phyloP scores from a whole-genome alignment of 30 jellyfish, hydroid and myxozoan species.

The Phacellophora camtschatica region DNA sequence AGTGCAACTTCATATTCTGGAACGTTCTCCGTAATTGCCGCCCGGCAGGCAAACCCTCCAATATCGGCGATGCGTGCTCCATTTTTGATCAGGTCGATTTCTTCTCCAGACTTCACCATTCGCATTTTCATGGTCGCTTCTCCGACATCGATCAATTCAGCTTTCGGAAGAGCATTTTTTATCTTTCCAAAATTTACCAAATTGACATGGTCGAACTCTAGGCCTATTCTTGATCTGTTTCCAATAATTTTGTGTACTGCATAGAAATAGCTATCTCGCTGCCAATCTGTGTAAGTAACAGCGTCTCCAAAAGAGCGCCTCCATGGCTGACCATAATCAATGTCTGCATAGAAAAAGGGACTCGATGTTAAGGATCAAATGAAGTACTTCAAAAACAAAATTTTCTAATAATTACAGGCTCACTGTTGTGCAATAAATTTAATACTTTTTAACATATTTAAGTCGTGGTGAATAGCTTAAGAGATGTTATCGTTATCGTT shows the following conservation, averaged over 20 bases:
- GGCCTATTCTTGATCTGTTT: conserved; percentile 54
- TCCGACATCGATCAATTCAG: conserved; percentile 70
- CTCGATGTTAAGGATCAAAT: too few species aligned
- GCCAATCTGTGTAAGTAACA: conserved; percentile 90
- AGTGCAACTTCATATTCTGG: conserved; percentile 89
- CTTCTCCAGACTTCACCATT: conserved; percentile 83
- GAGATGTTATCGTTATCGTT: too few species aligned
- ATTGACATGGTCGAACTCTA: conserved; percentile 72
- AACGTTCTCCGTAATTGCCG: conserved; percentile 63
- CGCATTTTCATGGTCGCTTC: conserved; percentile 70
- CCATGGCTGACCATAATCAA: conserved; percentile 96
- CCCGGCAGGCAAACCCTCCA: conserved; percentile 76
- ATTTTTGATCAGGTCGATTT: conserved; percentile 72
- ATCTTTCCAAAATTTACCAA: conserved; percentile 51
- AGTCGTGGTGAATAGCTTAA: too few species aligned
- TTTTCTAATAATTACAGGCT: not conserved
- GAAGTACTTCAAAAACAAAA: not conserved
- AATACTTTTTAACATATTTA: too few species aligned
- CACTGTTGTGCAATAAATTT: too few species aligned
- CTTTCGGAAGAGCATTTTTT: conserved; percentile 67
- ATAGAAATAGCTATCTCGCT: conserved; percentile 69
- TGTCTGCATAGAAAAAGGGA: conserved; percentile 21
- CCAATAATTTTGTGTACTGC: conserved; percentile 81
- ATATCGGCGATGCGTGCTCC: conserved; percentile 88
- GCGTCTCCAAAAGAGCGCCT: conserved; percentile 72